Conservation (phyloP, 2,888 invertebrate genomes). For the Tuberolachnus salignus region DNA sequence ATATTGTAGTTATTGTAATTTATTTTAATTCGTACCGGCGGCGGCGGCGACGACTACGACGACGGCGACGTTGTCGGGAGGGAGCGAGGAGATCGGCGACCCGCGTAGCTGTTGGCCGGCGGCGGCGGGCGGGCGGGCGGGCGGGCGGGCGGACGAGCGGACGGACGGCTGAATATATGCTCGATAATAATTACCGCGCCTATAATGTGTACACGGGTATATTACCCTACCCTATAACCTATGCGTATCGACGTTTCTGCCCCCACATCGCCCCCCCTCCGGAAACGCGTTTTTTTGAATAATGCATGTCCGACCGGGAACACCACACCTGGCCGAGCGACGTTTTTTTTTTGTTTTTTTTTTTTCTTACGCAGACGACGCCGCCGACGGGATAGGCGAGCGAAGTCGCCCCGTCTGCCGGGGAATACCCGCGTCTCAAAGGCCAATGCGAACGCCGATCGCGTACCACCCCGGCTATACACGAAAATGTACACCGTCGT, state of each 20-base stretch:
- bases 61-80: not conserved
- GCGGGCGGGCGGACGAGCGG: not conserved
- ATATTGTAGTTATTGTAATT: slow-evolving; percentile 52
- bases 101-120: not conserved
- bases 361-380: not conserved
- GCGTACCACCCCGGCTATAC: no score
- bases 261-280: slow-evolving; percentile 9
- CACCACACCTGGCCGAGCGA: slow-evolving; percentile 46
- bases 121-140: not conserved
- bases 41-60: no score
- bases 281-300: slow-evolving; percentile 40
- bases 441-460: no score
- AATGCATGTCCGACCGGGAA: slow-evolving; percentile 51
- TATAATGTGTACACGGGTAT: not conserved
- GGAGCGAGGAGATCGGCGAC: not conserved
- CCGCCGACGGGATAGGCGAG: not conserved
- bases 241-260: slow-evolving; percentile 50
- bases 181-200: slow-evolving; percentile 50
- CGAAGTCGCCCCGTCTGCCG: not conserved
- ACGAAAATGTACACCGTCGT: no score
- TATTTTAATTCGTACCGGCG: slow-evolving; percentile 44
- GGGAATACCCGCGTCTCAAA: no score
- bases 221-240: no score
- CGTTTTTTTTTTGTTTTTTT: no score
- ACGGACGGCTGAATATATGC: not conserved